Evolutionary conservation across 64 coral and sea anemone genomes (phyloP), one percentile per base, ranked within the genome.

Genomic region (Porites lutea): DNA sequence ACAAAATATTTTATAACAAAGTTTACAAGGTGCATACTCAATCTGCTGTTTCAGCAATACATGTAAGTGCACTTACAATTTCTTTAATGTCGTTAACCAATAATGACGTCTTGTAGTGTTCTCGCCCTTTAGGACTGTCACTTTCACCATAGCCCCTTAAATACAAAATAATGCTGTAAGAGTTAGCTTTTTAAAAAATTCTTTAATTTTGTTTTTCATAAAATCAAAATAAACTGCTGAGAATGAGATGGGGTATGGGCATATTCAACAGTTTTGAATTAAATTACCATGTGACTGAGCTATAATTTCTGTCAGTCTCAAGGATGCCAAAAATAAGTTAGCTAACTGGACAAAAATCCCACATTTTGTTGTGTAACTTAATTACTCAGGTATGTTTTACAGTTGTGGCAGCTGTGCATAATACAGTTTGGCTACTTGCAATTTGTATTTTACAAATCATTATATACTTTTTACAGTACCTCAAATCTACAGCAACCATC

Each of bases 121-220:
- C 72, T 89, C 77, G 86, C 68, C 86, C 93, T 82, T n/a, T n/a
- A 86, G 96, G 96, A 22, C 87, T 89, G n/a, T 95, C 96, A 88
- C 96, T 98, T 59, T 95, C 93, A 53, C 96, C 96, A 95, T 95
- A 98, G 2, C 96, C 96, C 88, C 96, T 98, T 37, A 14, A 80
- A 81, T 53, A 73, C 11, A 13, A 73, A 4, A 65, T 4, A 13
- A 0, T 65, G 6, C 13, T 47, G 2, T 37, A 23, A 59, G 27
- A 52, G 7, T 8, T 52, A 58, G 11, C 52, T 16, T 8, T 18
- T 74, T 22, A 15, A 37, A 51, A 51, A 52, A 37, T 37, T 37
- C 27, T 37, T 37, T 37, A 37, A 37, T 37, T 37, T 37, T 37
- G 27, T 37, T 37, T 37, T 37, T 37, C 27, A 37, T 37, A 1